phyloP scores from a whole-genome alignment of 2,113 vertebrate genomes.

The Dicaeum eximium region DNA sequence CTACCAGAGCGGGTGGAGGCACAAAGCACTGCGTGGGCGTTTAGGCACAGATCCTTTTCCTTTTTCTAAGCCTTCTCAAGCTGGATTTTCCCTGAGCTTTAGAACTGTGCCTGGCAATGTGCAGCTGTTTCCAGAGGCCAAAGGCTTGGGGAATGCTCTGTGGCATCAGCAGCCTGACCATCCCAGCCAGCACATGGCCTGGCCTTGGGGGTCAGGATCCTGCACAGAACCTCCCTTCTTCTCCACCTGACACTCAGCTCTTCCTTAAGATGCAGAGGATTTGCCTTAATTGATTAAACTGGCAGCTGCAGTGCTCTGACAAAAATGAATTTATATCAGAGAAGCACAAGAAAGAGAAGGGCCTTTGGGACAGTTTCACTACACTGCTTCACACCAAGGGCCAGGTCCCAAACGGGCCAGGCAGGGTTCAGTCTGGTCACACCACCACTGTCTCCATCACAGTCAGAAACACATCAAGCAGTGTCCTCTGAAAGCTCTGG shows the following conservation, averaged over 20 bases:
- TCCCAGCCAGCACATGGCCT: fast-evolving
- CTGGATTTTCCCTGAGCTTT: background rate
- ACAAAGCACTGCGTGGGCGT: background rate
- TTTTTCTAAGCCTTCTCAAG: background rate
- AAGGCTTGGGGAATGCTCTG: fast-evolving
- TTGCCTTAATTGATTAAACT: background rate
- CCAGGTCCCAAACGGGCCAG: fast-evolving
- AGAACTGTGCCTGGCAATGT: fast-evolving
- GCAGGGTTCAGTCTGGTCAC: background rate
- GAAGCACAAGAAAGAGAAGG: background rate
- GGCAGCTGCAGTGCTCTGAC: background rate
- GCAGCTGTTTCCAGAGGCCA: background rate
- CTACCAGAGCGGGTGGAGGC: fast-evolving
- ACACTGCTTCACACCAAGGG: fast-evolving
- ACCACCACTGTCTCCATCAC: background rate
- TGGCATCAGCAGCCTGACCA: fast-evolving
- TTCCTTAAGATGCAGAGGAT: background rate
- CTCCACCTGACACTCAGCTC: background rate
- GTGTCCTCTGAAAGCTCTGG: background rate
- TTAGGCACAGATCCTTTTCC: background rate
- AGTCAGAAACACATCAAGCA: background rate
- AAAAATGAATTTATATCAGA: background rate
- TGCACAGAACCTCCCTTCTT: background rate
- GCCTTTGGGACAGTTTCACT: background rate
- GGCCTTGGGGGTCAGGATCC: background rate